phyloP scores from a whole-genome alignment of 2,113 vertebrate species.

The Atrichornis clamosus region DNA sequence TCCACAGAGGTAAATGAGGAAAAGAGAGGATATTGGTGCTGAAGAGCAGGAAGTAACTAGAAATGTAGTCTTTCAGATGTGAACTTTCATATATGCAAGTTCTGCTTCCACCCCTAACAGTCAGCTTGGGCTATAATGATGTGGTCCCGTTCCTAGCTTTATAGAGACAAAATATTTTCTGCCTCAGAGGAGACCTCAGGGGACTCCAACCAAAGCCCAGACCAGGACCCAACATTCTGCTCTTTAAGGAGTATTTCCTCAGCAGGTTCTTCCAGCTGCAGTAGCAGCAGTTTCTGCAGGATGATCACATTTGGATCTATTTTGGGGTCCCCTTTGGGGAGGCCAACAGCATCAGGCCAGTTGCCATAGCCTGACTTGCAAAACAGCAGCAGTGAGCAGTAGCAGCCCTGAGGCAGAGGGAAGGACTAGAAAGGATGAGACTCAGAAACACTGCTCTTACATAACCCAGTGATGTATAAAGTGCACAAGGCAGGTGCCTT shows the following conservation, averaged over 20 bases:
- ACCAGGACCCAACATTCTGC: background rate
- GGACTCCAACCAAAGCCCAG: background rate
- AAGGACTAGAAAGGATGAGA: background rate
- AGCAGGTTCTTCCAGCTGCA: background rate
- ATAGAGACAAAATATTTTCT: background rate
- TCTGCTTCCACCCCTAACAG: background rate
- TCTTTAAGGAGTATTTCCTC: background rate
- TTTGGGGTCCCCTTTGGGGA: background rate
- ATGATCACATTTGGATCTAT: background rate
- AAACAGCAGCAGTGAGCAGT: background rate
- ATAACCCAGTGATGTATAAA: background rate
- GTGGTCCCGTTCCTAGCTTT: background rate
- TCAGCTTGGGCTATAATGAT: background rate
- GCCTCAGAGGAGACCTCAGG: background rate
- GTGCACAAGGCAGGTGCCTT: background rate
- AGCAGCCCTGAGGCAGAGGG: background rate
- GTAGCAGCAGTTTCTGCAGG: background rate
- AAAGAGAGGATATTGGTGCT: background rate
- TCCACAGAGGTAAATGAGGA: background rate
- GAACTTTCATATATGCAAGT: background rate
- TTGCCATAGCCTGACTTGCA: background rate
- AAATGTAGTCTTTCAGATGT: background rate
- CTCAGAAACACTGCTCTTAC: background rate
- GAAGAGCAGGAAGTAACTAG: background rate
- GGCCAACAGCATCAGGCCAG: background rate